Evolutionary conservation across 2,113 vertebrate genomes (phyloP), one percentile per base, ranked within the genome.

Genomic region (Sporophila hypoxantha): DNA sequence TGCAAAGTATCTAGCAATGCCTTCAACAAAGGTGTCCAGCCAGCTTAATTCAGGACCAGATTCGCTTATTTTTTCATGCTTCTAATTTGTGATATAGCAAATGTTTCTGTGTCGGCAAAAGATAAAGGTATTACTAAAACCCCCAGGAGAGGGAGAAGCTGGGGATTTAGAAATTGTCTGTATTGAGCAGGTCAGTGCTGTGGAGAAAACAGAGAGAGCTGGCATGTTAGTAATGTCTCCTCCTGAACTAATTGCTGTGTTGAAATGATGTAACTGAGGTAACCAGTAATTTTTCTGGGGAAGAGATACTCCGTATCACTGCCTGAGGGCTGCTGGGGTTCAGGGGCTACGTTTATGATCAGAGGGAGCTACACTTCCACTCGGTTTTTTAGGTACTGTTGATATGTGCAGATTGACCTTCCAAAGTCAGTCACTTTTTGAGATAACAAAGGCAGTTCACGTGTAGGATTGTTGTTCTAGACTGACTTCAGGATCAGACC

Each of bases 111-210:
- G 56, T 76, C 94, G 85, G 73, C 53, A 65, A 74, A 85, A 85
- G 69, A 91, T 91, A 93, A 91, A 93, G 69, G 44, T 83, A 50
- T 76, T 89, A 84, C 66, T 82, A 88, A 85, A 93, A 44, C 41
- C 32, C 74, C 66, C 41, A 30, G 66, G 85, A 90, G 81, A 90
- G 60, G 16, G 64, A 82, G 79, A 71, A 85, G 57, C 71, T 91
- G 69, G 46, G 71, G 65, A 44, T 62, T 69, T 56, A 66, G 62
- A 46, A 66, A 71, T 78, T 86, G 76, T 44, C 53, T 85, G 13
- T 69, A 62, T 65, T 76, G 77, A 82, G 82, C 79, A 82, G 82
- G 91, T 82, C 82, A 64, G 68, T 2, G 8, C 71, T 79, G 64
- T 66, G 44, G 78, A 88, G 50, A 65, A 81, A 76, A 42, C 22